Conservation (phyloP, 2,888 invertebrate species). For the Sturmia bella region DNA sequence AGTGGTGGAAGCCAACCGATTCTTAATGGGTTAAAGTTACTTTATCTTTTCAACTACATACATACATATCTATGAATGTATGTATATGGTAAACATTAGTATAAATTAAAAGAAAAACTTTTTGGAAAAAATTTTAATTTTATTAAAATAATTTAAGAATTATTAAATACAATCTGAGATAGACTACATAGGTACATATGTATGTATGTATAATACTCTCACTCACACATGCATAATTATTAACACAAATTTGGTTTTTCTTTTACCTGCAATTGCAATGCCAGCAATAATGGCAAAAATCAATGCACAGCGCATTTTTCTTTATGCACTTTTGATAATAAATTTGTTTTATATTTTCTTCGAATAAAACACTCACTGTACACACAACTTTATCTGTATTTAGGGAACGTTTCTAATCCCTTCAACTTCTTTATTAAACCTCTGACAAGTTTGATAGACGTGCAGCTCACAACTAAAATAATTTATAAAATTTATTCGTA, state of each 20-base stretch:
- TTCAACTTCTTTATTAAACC: conserved; percentile 32
- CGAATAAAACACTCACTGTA: background rate
- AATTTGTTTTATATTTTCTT: background rate
- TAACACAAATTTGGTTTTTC: background rate
- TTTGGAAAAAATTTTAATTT: too few relatives aligned
- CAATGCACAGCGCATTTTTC: conserved; percentile 65
- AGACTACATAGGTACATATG: too few relatives aligned
- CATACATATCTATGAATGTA: background rate
- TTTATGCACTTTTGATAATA: background rate
- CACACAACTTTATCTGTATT: background rate
- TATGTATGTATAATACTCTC: too few relatives aligned
- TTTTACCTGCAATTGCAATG: conserved; percentile 67
- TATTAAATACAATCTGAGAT: too few relatives aligned
- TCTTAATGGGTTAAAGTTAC: background rate
- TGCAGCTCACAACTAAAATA: conserved; percentile 48
- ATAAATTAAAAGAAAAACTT: too few relatives aligned
- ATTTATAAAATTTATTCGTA: conserved; percentile 48
- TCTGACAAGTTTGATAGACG: conserved; percentile 43
- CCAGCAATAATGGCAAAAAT: conserved; percentile 63
- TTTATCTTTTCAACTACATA: background rate
- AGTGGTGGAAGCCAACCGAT: background rate
- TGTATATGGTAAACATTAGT: too few relatives aligned
- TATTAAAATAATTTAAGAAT: too few relatives aligned
- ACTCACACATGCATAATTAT: background rate
- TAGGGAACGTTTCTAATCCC: too few relatives aligned